A percentile compares a stretch with the other conserved stretches of the same genome.
Conservation (phyloP, 2,888 invertebrate genomes). For the Polydrusus cervinus region DNA sequence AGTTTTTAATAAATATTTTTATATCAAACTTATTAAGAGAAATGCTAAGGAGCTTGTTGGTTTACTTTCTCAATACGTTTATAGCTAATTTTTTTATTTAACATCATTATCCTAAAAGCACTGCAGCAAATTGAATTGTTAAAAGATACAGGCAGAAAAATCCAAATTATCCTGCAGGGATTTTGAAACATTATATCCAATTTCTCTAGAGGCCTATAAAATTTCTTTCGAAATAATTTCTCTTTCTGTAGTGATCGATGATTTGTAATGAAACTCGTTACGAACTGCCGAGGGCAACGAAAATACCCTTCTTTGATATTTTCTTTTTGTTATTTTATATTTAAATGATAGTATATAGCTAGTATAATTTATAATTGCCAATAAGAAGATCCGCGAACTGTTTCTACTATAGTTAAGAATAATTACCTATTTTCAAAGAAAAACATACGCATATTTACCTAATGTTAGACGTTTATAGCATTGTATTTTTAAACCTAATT, state of each 20-base stretch:
- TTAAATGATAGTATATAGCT: not conserved
- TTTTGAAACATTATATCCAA: constrained; percentile 23
- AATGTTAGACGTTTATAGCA: too few relatives aligned
- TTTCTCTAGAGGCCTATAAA: constrained; percentile 27
- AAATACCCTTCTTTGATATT: not conserved
- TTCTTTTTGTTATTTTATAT: constrained; percentile 7
- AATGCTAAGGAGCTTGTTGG: too few relatives aligned
- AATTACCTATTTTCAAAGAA: too few relatives aligned
- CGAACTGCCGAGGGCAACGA: constrained; percentile 2
- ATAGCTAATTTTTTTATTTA: constrained; percentile 1
- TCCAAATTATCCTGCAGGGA: constrained; percentile 21
- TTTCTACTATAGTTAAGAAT: too few relatives aligned
- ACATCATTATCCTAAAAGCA: constrained; percentile 4
- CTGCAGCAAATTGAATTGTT: constrained; percentile 10
- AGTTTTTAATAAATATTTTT: too few relatives aligned
- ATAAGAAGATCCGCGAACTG: too few relatives aligned
- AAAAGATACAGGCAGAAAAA: not conserved
- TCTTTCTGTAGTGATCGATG: constrained; percentile 14
- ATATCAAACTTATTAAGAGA: too few relatives aligned
- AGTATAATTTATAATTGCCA: not conserved
- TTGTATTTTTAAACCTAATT: too few relatives aligned
- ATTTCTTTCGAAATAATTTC: constrained; percentile 25
- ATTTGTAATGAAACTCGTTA: constrained; percentile 20
- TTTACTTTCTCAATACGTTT: not conserved
- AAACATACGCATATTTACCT: too few relatives aligned